Evolutionary conservation across 2,113 vertebrate genomes (phyloP).

Genomic region (Elephantulus edwardii): DNA sequence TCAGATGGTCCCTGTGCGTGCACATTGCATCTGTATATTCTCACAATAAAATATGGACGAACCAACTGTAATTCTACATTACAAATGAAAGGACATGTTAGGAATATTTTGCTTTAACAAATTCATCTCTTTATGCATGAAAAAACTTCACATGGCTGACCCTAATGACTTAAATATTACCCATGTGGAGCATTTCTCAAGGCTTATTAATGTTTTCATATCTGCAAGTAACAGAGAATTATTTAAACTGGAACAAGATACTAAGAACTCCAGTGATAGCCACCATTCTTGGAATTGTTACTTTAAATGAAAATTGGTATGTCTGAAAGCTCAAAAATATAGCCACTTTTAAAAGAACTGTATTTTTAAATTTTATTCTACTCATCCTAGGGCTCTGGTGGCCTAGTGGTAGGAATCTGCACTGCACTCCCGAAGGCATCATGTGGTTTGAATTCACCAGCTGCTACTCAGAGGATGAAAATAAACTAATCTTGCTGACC

Average conservation of each 20-base stretch:
- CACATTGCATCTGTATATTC: not conserved
- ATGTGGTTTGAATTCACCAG: no score
- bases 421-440: no score
- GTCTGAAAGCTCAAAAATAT: not conserved
- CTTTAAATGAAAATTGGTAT: conserved; percentile 50
- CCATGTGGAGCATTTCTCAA: conserved; percentile 40
- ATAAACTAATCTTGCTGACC: no score
- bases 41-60: conserved; percentile 16
- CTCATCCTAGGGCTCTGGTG: no score
- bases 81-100: conserved; percentile 50
- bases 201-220: conserved; percentile 53
- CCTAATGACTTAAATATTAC: conserved; percentile 65
- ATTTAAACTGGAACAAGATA: conserved; percentile 55
- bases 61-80: conserved; percentile 7
- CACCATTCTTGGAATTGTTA: not conserved
- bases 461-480: no score
- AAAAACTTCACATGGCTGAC: conserved; percentile 39
- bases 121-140: conserved; percentile 58
- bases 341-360: conserved; percentile 22
- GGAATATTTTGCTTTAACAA: conserved; percentile 53
- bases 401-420: no score
- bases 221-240: conserved; percentile 44
- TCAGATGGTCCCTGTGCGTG: conserved; percentile 11
- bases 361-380: conserved; percentile 17
- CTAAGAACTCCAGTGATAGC: not conserved